phyloP scores from a whole-genome alignment of 2,888 invertebrate species.

The Sphinx pinastri region DNA sequence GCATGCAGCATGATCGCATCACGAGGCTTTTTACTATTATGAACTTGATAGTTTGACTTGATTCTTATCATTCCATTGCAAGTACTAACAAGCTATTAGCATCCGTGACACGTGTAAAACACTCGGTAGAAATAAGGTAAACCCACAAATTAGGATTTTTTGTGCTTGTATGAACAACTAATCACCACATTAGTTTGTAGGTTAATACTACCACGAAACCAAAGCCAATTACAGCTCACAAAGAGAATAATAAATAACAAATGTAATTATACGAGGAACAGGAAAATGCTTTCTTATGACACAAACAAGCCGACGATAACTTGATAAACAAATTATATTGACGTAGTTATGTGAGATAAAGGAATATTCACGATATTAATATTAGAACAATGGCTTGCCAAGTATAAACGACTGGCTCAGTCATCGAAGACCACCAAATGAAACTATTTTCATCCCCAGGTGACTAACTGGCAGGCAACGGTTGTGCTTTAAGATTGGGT shows the following conservation, averaged over 20 bases:
- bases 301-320: constrained; percentile 20
- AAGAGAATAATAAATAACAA: constrained; percentile 12
- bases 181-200: constrained; percentile 47
- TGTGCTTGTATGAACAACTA: constrained; percentile 51
- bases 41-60: not conserved
- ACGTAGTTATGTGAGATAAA: constrained; percentile 26
- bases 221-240: constrained; percentile 1
- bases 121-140: constrained; percentile 42
- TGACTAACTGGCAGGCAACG: constrained; percentile 14
- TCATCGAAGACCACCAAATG: not conserved
- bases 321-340: constrained; percentile 25
- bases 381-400: constrained; percentile 15
- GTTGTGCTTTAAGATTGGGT: constrained; percentile 34
- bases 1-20: not conserved
- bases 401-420: constrained; percentile 10
- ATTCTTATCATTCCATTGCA: not conserved
- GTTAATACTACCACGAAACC: constrained; percentile 24
- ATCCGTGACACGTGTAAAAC: not conserved
- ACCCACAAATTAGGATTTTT: constrained; percentile 46
- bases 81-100: not conserved
- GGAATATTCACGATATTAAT: constrained; percentile 11
- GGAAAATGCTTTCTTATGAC: constrained; percentile 20
- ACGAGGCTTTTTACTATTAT: not conserved
- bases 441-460: constrained; percentile 21
- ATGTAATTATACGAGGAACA: not conserved